Conservation (phyloP, 2,113 vertebrate genomes). For the Pachypanchax playfairii region DNA sequence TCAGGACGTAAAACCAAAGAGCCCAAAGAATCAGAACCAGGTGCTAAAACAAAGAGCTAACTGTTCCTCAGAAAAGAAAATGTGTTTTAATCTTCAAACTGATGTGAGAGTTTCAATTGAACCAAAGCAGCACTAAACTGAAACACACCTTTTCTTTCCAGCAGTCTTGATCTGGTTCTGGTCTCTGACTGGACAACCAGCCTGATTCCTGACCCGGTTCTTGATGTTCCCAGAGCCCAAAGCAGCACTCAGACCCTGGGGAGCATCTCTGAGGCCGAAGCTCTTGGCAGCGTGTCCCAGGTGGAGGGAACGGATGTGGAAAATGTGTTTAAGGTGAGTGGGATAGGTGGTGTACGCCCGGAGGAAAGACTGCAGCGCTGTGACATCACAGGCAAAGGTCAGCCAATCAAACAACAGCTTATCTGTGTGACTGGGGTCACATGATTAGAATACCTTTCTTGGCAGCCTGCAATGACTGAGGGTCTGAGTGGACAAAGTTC, state of each 20-base stretch:
- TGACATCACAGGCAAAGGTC: constrained; percentile 22
- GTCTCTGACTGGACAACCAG: neutral
- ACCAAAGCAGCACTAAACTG: neutral
- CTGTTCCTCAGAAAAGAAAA: too few species aligned
- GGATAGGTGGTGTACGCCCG: constrained; percentile 92
- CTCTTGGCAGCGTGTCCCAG: constrained; percentile 94
- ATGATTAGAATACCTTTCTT: constrained; percentile 84
- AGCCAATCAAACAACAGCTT: neutral
- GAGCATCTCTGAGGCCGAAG: constrained; percentile 93
- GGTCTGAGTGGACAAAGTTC: constrained; percentile 83
- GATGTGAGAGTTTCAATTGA: too few species aligned
- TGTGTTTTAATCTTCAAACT: too few species aligned
- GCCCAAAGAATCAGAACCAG: too few species aligned
- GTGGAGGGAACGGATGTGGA: constrained; percentile 89
- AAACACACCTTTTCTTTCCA: constrained; percentile 32
- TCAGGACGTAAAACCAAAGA: too few species aligned
- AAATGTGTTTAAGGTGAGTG: constrained; percentile 87
- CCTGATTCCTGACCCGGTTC: constrained; percentile 5
- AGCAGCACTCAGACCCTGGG: constrained; percentile 76
- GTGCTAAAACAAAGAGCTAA: too few species aligned
- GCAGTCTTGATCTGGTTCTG: constrained; percentile 1
- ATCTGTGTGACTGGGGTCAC: neutral
- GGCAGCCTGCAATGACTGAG: constrained; percentile 75
- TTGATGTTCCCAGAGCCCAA: accelerated
- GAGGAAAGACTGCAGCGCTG: constrained; percentile 94